These are phyloP conservation scores for Dione vanillae DNA, from an alignment of 2,888 invertebrate species.

Conservation along the genomic window DNA sequence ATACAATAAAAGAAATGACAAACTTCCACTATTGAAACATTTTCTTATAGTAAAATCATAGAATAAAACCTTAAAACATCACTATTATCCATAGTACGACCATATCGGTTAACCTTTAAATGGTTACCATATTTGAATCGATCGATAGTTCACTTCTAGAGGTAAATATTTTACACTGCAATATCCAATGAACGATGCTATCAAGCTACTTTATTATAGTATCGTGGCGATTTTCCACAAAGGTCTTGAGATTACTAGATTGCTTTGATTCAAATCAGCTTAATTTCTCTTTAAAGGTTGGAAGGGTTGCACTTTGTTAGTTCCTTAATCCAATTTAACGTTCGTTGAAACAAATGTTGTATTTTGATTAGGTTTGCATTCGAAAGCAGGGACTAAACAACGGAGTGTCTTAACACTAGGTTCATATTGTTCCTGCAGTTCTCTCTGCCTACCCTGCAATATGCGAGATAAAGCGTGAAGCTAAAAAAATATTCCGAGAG, in stretches of 20 bases:
- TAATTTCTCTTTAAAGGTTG: slow-evolving; percentile 40
- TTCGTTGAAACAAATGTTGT: background rate
- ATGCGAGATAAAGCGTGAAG: too few relatives aligned
- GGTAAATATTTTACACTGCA: slow-evolving; percentile 32
- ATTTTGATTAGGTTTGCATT: background rate
- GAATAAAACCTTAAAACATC: background rate
- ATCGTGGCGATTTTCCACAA: slow-evolving; percentile 40
- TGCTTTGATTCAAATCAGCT: slow-evolving; percentile 36
- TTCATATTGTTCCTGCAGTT: too few relatives aligned
- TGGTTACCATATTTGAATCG: slow-evolving; percentile 29
- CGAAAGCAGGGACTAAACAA: too few relatives aligned
- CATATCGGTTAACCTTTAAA: slow-evolving; percentile 27
- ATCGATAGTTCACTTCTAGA: slow-evolving; percentile 28
- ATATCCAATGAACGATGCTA: slow-evolving; percentile 36
- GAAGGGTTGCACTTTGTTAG: slow-evolving; percentile 26
- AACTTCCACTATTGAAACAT: background rate
- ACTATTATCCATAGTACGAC: background rate
- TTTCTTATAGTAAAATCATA: background rate
- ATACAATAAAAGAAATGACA: background rate
- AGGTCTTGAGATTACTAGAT: slow-evolving; percentile 35
- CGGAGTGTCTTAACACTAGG: too few relatives aligned
- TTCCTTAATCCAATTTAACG: slow-evolving; percentile 22
- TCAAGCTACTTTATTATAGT: slow-evolving; percentile 39
- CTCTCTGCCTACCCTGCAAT: too few relatives aligned
- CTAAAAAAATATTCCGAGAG: background rate